phyloP scores from a whole-genome alignment of 1,140 invertebrate genomes.

The Bathynomus jamesi region DNA sequence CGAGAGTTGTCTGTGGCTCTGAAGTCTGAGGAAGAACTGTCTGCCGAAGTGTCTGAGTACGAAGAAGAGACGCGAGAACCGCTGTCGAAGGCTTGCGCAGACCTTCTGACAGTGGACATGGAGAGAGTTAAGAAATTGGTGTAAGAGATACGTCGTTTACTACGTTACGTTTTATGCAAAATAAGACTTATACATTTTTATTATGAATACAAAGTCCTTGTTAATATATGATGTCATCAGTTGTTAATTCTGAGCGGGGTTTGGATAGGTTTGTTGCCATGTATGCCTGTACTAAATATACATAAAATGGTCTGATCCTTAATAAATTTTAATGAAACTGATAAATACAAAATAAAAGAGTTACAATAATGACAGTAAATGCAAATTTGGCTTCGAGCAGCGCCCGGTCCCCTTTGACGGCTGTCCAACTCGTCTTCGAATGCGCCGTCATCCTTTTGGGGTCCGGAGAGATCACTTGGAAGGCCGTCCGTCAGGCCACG shows the following conservation, averaged over 20 bases:
- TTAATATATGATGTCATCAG: too few relatives aligned
- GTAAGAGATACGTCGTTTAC: too few relatives aligned
- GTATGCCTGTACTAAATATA: not conserved
- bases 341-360: too few relatives aligned
- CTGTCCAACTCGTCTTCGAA: slow-evolving; percentile 33
- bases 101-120: slow-evolving; percentile 8
- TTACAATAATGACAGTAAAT: too few relatives aligned
- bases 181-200: too few relatives aligned
- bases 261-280: too few relatives aligned
- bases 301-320: not conserved
- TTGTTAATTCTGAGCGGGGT: too few relatives aligned
- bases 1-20: not conserved
- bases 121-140: slow-evolving; percentile 5
- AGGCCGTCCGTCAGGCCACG: slow-evolving; percentile 26
- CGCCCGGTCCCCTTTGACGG: slow-evolving; percentile 28
- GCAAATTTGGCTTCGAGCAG: too few relatives aligned
- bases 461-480: slow-evolving; percentile 22
- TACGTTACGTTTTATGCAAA: too few relatives aligned
- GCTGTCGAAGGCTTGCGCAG: not conserved
- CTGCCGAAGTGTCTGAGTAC: slow-evolving; percentile 4
- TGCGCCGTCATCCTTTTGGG: slow-evolving; percentile 24
- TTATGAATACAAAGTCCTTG: too few relatives aligned
- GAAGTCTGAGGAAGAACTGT: not conserved
- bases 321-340: too few relatives aligned
- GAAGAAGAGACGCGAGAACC: not conserved